Percentiles rank a stretch among this genome's conserved stretches.
Evolutionary conservation across 2,888 invertebrate species (phyloP).

Genomic region (Ochropleura plecta): DNA sequence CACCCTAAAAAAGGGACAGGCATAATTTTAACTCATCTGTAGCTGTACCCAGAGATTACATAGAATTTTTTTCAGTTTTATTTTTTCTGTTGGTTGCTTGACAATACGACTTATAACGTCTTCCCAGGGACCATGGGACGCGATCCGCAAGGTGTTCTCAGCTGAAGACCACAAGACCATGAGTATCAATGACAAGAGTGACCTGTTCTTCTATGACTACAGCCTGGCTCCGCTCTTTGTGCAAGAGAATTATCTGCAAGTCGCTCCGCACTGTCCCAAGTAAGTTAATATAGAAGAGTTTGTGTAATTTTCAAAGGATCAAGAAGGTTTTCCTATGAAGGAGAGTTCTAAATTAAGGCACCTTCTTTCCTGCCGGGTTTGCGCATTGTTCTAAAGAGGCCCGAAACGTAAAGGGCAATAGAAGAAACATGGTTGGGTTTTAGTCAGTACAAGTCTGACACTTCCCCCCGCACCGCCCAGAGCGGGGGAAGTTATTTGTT

Average conservation of each 20-base stretch:
- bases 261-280: conserved; percentile 93
- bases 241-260: conserved; percentile 98
- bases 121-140: conserved; percentile 97
- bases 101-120: background rate
- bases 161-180: conserved; percentile 94
- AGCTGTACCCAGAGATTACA: no score
- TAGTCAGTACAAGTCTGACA: no score
- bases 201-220: conserved; percentile 99
- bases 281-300: conserved; percentile 62
- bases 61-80: no score
- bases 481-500: no score
- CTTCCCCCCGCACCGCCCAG: no score
- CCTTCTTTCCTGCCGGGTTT: no score
- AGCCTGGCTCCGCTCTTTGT: conserved; percentile 98
- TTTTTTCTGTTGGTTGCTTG: no score
- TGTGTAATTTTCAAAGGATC: background rate
- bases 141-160: conserved; percentile 96
- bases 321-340: background rate
- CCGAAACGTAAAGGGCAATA: no score
- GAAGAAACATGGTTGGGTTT: no score
- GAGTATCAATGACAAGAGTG: conserved; percentile 95
- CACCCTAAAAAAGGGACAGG: no score
- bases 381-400: no score
- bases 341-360: background rate
- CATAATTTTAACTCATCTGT: no score